Evolutionary conservation across 2,888 invertebrate species (phyloP), one percentile per base, ranked within the genome.

Genomic region (Stomorhina lunata): DNA sequence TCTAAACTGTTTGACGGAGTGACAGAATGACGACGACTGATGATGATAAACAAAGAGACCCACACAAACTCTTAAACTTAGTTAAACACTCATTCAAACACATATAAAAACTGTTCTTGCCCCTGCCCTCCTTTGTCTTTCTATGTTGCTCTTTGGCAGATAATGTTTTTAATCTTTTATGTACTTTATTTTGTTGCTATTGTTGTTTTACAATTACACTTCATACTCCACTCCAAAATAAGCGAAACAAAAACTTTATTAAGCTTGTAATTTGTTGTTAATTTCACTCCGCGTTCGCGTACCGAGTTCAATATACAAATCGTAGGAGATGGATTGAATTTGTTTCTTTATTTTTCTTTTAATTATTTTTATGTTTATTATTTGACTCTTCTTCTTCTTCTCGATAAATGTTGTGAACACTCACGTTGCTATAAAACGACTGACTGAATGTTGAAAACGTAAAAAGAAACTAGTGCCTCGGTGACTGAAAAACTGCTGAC

Each of bases 351-450:
- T 45, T 22, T 22, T 5, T 25, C n/a, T 48, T 48, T 48, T 25
- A 45, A 45, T 29, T 29, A 29, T 20, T 73, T 45, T 53, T 72
- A 32, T 37, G 22, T 12, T 71, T 57, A 10, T 40, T 45, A 7
- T 71, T n/a, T n/a, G n/a, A n/a, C n/a, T 45, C 15, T 45, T n/a
- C 15, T 71, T 65, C 5, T 59, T 57, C 15, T 37, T 40, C 34
- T 81, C 32, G 12, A 4, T 59, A 66, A 34, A 32, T 37, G 79
- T 37, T 82, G 82, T 79, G 50, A 76, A 72, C 75, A 66, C 82
- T 82, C 75, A 40, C 79, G 82, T 59, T 82, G 82, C 53, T 79
- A 29, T 40, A 59, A 82, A 69, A 73, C 72, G 65, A 81, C 77
- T 77, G 75, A 81, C n/a, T n/a, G n/a, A n/a, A n/a, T n/a, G n/a